Percentiles rank a stretch among this genome's conserved stretches.
Evolutionary conservation across 2,113 vertebrate genomes (phyloP).

Genomic region (Calyptommatus sinebrachiatus): DNA sequence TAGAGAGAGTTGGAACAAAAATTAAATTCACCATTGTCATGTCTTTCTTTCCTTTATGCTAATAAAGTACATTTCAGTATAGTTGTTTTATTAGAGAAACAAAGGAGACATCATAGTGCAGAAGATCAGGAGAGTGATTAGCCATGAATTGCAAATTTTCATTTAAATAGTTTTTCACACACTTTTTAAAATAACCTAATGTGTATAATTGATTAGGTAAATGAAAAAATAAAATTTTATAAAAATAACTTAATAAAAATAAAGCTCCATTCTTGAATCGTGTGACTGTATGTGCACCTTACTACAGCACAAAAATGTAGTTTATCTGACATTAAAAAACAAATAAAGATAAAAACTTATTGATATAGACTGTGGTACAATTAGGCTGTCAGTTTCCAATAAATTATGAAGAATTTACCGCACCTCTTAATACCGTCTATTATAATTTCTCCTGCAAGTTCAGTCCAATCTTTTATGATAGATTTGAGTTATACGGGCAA

Average conservation of each 20-base stretch:
- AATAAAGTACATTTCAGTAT: background rate
- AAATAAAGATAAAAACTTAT: slow-evolving; percentile 1
- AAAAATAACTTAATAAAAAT: no score
- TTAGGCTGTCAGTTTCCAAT: background rate
- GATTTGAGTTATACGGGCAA: no score
- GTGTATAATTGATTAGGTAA: slow-evolving; percentile 37
- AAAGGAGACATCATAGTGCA: background rate
- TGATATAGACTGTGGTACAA: background rate
- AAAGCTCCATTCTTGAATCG: slow-evolving; percentile 35
- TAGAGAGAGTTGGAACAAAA: background rate
- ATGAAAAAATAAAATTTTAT: slow-evolving; percentile 28
- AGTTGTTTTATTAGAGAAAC: slow-evolving; percentile 15
- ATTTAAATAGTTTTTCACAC: background rate
- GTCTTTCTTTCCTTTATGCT: background rate
- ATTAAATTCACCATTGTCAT: background rate
- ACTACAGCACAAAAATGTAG: slow-evolving; percentile 24
- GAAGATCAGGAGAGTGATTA: slow-evolving; percentile 9
- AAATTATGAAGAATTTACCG: background rate
- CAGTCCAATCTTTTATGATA: no score
- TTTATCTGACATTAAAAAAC: background rate
- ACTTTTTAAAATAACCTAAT: slow-evolving; percentile 10
- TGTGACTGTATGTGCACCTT: slow-evolving; percentile 1
- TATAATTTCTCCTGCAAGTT: no score
- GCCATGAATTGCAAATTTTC: background rate
- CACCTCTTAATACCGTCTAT: background rate